Percentiles rank a stretch among this genome's conserved stretches.
These are phyloP conservation scores for Manacus vitellinus DNA, from an alignment of 2,113 vertebrate genomes.

Conservation along the genomic window DNA sequence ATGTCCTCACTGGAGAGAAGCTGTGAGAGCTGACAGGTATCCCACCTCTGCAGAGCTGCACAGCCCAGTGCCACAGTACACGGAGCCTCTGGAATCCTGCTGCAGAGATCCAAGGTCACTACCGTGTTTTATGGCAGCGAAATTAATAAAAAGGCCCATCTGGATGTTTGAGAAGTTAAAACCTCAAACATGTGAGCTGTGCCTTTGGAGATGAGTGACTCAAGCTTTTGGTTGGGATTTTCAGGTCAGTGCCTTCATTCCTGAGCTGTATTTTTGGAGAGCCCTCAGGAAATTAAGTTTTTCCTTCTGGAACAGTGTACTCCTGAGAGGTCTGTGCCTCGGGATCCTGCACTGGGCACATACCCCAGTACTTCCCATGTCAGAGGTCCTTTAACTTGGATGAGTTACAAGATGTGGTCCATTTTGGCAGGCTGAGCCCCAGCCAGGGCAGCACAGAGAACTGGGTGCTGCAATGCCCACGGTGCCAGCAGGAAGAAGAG, in stretches of 20 bases:
- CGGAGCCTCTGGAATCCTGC: fast-evolving
- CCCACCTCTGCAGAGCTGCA: not conserved
- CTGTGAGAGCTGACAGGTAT: not conserved
- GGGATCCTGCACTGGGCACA: not conserved
- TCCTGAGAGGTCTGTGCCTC: not conserved
- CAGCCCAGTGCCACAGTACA: not conserved
- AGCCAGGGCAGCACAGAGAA: not conserved
- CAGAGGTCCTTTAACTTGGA: not conserved
- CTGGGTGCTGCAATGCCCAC: not conserved
- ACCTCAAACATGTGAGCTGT: not conserved
- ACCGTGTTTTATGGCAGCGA: not conserved
- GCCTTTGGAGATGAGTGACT: not conserved
- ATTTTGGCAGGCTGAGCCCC: not conserved
- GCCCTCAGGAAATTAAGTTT: not conserved
- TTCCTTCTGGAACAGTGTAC: not conserved
- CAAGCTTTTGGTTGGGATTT: not conserved
- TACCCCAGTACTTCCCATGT: fast-evolving
- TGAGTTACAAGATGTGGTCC: not conserved
- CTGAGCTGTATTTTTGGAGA: not conserved
- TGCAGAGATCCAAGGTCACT: not conserved
- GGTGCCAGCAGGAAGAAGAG: not conserved
- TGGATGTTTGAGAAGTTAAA: not conserved
- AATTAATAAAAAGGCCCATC: not conserved
- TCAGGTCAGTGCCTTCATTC: not conserved
- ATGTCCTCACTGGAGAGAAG: not conserved